Base-by-base conservation (phyloP, 2,888 invertebrate species). In the Acronicta aceris region DNA sequence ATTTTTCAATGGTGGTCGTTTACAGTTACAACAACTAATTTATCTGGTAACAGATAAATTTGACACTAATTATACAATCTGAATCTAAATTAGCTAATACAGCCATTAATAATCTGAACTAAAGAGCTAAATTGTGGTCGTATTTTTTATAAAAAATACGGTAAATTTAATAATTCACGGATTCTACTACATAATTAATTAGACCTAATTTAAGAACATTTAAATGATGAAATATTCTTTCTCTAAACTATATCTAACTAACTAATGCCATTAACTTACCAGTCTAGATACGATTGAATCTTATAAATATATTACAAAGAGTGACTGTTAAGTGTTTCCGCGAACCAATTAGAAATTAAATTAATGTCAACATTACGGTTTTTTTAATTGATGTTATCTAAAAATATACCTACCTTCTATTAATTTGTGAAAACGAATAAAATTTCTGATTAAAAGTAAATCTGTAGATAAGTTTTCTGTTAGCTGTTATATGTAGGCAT, bases 21-120 rank as follows among this genome's bases (percentile, higher is more conserved):
- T 8, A 49, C 10, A 17, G 41, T 66, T 16, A 46, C 54, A 10
- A 47, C 17, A 61, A 48, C 8, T 47, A 41, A 47, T 16, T 33
- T 43, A 27, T 51, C 47, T 41, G 49, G 42, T n/a, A 53, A 21
- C 17, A 41, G 38, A 27, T 41, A 51, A 58, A 56, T 71, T 46
- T 38, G 52, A 48, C 42, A 48, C 33, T 52, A 8, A 55, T 61
- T 53, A 55, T 30, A 43, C 48, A 66, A 48, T 16, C 6, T 5
- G 12, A 36, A 47, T 21, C 6, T 5, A 16, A 40, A 47, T 47
- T 43, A 12, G 2, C 8, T 52, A 48, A 59, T 47, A 48, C 45
- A 21, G 6, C 16, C 17, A 17, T 47, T 47, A 33, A 33, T 30
- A 12, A 47, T 10, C 13, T 42, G 30, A 7, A 17, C 16, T 17